These are phyloP conservation scores for Ptiloglossa arizonensis DNA, from an alignment of 1,140 invertebrate genomes.

Conservation along the genomic window DNA sequence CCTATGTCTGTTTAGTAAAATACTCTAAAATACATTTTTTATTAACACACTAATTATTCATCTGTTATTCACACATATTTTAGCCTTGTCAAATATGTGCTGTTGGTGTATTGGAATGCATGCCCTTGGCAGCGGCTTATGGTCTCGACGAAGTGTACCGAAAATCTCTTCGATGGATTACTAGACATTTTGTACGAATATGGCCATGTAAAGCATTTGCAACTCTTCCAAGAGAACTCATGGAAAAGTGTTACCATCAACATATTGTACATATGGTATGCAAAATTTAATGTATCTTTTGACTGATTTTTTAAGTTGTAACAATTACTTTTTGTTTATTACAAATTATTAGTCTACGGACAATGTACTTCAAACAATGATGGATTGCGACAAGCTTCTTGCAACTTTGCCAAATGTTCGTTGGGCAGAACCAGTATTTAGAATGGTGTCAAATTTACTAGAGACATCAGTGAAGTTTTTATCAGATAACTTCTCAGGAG, in stretches of 20 bases:
- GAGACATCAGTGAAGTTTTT: conserved; percentile 86
- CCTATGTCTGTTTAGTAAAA: background rate
- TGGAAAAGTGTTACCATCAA: conserved; percentile 91
- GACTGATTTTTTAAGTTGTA: background rate
- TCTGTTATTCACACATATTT: conserved; percentile 61
- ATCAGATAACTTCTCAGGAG: conserved; percentile 85
- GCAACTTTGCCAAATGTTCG: conserved; percentile 86
- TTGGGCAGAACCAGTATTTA: conserved; percentile 88
- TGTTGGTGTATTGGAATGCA: conserved; percentile 90
- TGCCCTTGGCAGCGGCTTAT: conserved; percentile 91
- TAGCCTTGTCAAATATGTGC: conserved; percentile 90
- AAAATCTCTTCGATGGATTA: conserved; percentile 92
- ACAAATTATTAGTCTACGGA: conserved; percentile 82
- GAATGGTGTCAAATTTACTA: conserved; percentile 85
- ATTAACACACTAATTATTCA: conserved; percentile 10
- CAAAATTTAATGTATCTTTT: background rate
- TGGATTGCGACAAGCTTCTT: conserved; percentile 87
- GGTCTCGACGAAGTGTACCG: conserved; percentile 93
- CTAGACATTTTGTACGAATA: conserved; percentile 90
- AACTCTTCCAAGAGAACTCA: conserved; percentile 88
- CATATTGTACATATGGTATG: conserved; percentile 88
- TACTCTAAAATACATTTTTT: background rate
- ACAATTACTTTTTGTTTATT: conserved; percentile 20
- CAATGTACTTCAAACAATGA: conserved; percentile 85
- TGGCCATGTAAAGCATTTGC: conserved; percentile 94